Evolutionary conservation across 2,888 invertebrate genomes (phyloP), one percentile per base, ranked within the genome.

Genomic region (Calameuta idolon): DNA sequence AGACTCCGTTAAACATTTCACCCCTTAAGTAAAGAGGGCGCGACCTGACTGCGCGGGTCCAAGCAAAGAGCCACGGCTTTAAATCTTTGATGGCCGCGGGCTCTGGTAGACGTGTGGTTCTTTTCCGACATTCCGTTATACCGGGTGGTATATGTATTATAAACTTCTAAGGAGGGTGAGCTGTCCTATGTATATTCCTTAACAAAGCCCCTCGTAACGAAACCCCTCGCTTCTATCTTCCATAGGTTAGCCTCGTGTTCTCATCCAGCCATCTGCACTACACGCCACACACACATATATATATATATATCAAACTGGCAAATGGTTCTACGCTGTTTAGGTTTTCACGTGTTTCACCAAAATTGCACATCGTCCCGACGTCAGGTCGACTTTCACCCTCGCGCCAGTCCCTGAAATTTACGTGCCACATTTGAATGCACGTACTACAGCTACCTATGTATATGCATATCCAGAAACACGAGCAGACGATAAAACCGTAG

Each of bases 11-110:
- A 83, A 86, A 81, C 77, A 79, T 79, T 80, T 80, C 74, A 79
- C 76, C 81, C 81, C 78, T 80, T 77, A 74, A 81, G 71, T 71
- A 71, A 71, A 71, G 71, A 33, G 71, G 71, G 71, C 71, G 71
- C 33, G 31, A 69, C 34, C 55, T 75, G 78, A 78, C 76, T 71
- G 76, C 55, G 71, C 80, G 77, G 73, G 74, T 77, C 68, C 75
- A 77, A 71, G 73, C 75, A 15, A 80, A 81, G 82, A 83, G 81
- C 79, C 77, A 75, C 40, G 81, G 81, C 80, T 80, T 83, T 85
- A 83, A 87, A 86, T 87, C 82, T 87, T 87, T 87, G 78, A 87
- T 87, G 81, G 79, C 81, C 80, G 76, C 78, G 79, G 83, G 86
- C 82, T 78, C 75, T 68, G 75, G 37, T 76, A 81, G 76, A 81